These are phyloP conservation scores for Aplocera efformata DNA, from an alignment of 2,888 invertebrate genomes.

Conservation along the genomic window DNA sequence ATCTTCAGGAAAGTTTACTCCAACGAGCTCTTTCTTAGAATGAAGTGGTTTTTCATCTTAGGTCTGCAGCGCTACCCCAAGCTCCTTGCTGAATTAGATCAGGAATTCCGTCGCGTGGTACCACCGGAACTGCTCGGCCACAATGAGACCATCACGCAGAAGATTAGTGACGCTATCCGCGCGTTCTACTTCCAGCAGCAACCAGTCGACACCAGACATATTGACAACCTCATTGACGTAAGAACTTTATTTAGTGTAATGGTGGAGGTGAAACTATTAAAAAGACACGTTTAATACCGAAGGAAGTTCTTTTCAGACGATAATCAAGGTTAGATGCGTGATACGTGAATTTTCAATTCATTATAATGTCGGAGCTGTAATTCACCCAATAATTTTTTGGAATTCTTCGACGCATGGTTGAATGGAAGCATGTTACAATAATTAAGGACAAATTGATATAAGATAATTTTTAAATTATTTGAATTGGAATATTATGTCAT, in stretches of 20 bases:
- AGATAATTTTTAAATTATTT: too few species aligned
- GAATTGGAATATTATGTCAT: too few species aligned
- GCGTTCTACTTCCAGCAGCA: conserved; percentile 81
- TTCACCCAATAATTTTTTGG: background rate
- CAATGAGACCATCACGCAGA: conserved; percentile 45
- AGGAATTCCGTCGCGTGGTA: conserved; percentile 79
- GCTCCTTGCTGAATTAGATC: conserved; percentile 74
- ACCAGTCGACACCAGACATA: conserved; percentile 74
- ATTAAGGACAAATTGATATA: too few species aligned
- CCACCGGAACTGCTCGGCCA: conserved; percentile 72
- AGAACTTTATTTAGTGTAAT: conserved; percentile 31
- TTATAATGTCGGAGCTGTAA: background rate
- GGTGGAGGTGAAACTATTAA: too few species aligned
- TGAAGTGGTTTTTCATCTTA: too few species aligned
- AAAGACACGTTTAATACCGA: too few species aligned
- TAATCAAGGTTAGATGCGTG: too few species aligned
- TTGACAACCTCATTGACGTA: conserved; percentile 80
- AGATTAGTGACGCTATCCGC: conserved; percentile 72
- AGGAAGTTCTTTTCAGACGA: too few species aligned
- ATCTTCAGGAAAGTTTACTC: too few species aligned
- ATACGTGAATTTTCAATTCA: too few species aligned
- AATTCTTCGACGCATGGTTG: conserved; percentile 6
- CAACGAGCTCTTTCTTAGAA: too few species aligned
- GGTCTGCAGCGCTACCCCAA: conserved; percentile 81
- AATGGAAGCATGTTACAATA: background rate